Conservation (phyloP, 2,888 invertebrate genomes). For the Aricia artaxerxes region DNA sequence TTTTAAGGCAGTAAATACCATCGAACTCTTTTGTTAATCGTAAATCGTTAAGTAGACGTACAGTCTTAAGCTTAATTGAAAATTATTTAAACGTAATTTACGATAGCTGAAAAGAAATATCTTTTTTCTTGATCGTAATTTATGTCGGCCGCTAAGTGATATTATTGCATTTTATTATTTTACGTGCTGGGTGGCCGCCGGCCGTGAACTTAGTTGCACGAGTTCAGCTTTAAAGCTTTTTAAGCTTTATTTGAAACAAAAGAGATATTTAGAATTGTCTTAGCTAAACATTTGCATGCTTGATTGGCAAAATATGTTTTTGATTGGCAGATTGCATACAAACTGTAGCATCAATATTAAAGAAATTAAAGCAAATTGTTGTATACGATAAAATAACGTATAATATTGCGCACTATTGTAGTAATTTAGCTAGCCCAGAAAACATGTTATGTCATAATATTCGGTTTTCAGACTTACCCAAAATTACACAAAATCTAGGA, state of each 20-base stretch:
- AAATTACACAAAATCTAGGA: no score
- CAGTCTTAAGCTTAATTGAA: conserved; percentile 66
- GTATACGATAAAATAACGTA: no score
- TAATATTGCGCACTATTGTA: no score
- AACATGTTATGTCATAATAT: no score
- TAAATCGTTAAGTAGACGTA: conserved; percentile 53
- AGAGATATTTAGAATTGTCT: not conserved
- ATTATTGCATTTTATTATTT: conserved; percentile 60
- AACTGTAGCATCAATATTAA: no score
- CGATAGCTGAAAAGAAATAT: conserved; percentile 57
- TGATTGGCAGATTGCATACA: no score
- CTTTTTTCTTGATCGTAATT: conserved; percentile 64
- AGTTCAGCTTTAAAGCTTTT: conserved; percentile 11
- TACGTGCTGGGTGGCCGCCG: conserved; percentile 61
- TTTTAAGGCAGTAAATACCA: not conserved
- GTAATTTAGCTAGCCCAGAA: no score
- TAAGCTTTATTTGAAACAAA: not conserved
- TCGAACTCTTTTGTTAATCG: not conserved
- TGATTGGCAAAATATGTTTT: no score
- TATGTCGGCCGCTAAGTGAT: conserved; percentile 58
- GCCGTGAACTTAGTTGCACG: conserved; percentile 33
- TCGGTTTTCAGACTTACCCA: no score
- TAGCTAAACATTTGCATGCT: no score
- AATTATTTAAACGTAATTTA: conserved; percentile 63
- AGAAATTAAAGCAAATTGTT: no score